Evolutionary conservation across 2,113 vertebrate genomes (phyloP).

Genomic region (Spea bombifrons): DNA sequence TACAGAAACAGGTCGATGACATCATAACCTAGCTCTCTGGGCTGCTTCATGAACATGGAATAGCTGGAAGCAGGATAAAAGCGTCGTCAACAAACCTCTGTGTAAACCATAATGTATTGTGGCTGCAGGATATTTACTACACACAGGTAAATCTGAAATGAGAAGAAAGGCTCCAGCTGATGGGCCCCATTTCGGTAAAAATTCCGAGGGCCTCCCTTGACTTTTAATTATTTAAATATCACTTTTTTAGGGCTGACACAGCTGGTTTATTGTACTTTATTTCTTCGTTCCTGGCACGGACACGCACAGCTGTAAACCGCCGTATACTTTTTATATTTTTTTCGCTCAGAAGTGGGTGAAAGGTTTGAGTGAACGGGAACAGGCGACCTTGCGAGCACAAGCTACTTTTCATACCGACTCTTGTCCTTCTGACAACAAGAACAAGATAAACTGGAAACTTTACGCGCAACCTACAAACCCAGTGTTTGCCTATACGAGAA

Average conservation of each 20-base stretch:
- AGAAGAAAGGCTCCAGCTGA: too few species aligned
- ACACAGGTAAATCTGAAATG: too few species aligned
- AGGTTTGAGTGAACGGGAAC: neutral
- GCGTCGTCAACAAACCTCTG: too few species aligned
- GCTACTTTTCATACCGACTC: constrained; percentile 37
- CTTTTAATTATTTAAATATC: too few species aligned
- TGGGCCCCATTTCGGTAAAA: too few species aligned
- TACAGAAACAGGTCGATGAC: too few species aligned
- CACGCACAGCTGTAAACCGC: neutral
- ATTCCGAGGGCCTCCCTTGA: too few species aligned
- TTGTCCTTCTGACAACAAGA: neutral
- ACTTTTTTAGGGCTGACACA: neutral
- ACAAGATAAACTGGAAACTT: neutral
- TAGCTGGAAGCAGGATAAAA: too few species aligned
- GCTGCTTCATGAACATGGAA: too few species aligned
- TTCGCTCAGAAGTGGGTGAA: constrained; percentile 31
- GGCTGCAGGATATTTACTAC: too few species aligned
- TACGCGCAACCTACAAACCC: neutral
- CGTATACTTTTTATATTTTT: constrained; percentile 16
- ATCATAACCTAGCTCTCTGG: too few species aligned
- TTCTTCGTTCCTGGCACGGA: constrained; percentile 17
- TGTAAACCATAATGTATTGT: too few species aligned
- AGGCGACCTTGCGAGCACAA: constrained; percentile 14
- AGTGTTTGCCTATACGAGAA: neutral
- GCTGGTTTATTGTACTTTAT: neutral